Conservation (phyloP, 2,888 invertebrate genomes). For the Thereva unica region DNA sequence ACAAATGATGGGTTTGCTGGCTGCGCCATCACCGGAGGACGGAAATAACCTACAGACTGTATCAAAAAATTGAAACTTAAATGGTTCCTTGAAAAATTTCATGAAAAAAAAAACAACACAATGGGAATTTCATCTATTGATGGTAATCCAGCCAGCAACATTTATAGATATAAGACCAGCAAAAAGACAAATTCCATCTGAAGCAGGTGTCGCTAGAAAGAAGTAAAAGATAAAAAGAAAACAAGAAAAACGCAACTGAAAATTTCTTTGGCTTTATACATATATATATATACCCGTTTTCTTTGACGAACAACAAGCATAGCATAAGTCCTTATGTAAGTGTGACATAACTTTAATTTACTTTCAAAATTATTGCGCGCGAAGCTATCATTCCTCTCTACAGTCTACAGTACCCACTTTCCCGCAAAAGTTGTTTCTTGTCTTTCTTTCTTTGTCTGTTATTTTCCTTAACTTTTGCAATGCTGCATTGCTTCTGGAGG, state of each 20-base stretch:
- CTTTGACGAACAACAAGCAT: constrained; percentile 13
- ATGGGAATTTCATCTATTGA: too few species aligned
- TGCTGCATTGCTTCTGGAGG: too few species aligned
- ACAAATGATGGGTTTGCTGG: too few species aligned
- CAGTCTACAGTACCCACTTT: constrained; percentile 19
- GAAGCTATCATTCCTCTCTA: constrained; percentile 26
- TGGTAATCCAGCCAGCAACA: too few species aligned
- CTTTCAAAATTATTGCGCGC: constrained; percentile 32
- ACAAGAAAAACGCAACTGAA: not conserved
- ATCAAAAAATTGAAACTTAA: too few species aligned
- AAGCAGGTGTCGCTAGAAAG: too few species aligned
- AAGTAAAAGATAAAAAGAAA: not conserved
- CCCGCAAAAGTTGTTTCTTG: not conserved
- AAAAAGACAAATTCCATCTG: too few species aligned
- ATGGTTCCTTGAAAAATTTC: too few species aligned
- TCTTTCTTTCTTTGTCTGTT: not conserved
- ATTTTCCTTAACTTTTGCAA: not conserved
- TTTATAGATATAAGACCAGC: too few species aligned
- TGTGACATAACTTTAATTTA: constrained; percentile 33
- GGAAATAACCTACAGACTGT: too few species aligned
- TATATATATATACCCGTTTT: constrained; percentile 18
- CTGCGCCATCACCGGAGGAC: too few species aligned
- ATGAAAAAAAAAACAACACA: too few species aligned
- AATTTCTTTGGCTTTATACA: constrained; percentile 6
- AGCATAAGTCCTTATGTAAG: constrained; percentile 28